Percentiles rank a stretch among this genome's conserved stretches.
phyloP scores from a whole-genome alignment of 1,140 invertebrate species.

The Wasmannia auropunctata region DNA sequence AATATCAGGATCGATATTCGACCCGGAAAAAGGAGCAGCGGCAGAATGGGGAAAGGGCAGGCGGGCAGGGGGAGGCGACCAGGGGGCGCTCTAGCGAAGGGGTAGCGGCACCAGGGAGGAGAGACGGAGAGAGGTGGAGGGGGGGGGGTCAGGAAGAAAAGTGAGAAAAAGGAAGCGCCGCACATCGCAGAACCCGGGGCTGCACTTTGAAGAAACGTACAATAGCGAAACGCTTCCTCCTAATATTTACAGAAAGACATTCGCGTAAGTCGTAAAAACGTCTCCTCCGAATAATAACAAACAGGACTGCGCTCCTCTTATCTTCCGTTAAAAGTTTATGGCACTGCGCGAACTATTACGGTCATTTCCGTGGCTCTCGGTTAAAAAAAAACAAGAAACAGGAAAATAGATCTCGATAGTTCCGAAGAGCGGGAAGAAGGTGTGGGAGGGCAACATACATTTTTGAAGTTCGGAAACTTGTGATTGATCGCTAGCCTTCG shows the following conservation, averaged over 20 bases:
- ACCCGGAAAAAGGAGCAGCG: conserved; percentile 75
- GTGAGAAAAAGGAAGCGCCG: conserved; percentile 73
- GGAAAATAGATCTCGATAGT: conserved; percentile 8
- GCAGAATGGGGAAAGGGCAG: conserved; percentile 51
- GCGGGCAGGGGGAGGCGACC: conserved; percentile 20
- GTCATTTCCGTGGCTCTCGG: conserved; percentile 20
- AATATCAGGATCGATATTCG: conserved; percentile 76
- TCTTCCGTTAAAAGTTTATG: conserved; percentile 38
- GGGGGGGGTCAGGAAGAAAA: conserved; percentile 66
- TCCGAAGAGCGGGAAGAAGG: background rate
- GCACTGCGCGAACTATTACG: background rate
- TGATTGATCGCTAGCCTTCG: background rate
- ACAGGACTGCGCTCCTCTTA: conserved; percentile 31
- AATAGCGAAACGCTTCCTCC: conserved; percentile 70
- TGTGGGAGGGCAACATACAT: background rate
- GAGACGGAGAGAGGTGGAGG: background rate
- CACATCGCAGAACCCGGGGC: conserved; percentile 65
- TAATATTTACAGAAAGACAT: conserved; percentile 72
- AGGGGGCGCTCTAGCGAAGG: conserved; percentile 49
- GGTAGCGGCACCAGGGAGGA: background rate
- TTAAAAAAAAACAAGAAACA: background rate
- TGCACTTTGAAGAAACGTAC: conserved; percentile 73
- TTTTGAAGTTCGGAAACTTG: background rate
- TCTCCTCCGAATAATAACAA: conserved; percentile 49
- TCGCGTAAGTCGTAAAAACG: conserved; percentile 52